Percentiles rank a stretch among this genome's conserved stretches.
These are phyloP conservation scores for Ectemnius lituratus DNA, from an alignment of 2,888 invertebrate species.

Conservation along the genomic window DNA sequence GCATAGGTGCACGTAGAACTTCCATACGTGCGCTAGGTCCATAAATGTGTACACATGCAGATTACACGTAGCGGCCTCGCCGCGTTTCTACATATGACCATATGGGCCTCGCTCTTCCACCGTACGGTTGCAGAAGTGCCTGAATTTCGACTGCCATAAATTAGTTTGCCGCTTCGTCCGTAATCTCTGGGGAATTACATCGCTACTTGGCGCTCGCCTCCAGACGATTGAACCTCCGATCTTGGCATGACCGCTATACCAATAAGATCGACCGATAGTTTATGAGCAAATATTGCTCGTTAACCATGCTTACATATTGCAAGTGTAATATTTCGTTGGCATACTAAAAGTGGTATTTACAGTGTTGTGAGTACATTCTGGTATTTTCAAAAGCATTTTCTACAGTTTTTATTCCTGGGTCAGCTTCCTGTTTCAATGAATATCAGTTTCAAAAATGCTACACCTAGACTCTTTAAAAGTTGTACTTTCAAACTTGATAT, in stretches of 20 bases:
- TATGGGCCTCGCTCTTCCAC: background rate
- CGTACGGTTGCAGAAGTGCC: constrained; percentile 1
- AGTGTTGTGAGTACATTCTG: too few species aligned
- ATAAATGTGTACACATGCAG: background rate
- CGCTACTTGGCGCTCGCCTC: constrained; percentile 51
- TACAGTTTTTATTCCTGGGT: too few species aligned
- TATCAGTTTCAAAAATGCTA: too few species aligned
- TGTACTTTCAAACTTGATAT: too few species aligned
- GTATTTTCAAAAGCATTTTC: too few species aligned
- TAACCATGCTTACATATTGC: too few species aligned
- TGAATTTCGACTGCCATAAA: constrained; percentile 55
- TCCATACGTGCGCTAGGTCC: background rate
- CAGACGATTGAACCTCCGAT: constrained; percentile 57
- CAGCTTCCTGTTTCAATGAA: too few species aligned
- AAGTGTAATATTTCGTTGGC: too few species aligned
- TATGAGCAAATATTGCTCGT: too few species aligned
- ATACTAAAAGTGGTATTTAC: too few species aligned
- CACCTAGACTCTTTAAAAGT: too few species aligned
- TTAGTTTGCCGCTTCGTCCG: constrained; percentile 49
- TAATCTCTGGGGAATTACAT: constrained; percentile 57
- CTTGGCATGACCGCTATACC: constrained; percentile 28
- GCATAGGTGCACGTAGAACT: background rate
- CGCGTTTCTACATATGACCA: constrained; percentile 7
- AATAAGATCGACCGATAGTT: too few species aligned
- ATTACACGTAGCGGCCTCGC: background rate